Percentiles rank a stretch among this genome's conserved stretches.
Evolutionary conservation across 2,113 vertebrate species (phyloP).

Genomic region (Speoplatyrhinus poulsoni): DNA sequence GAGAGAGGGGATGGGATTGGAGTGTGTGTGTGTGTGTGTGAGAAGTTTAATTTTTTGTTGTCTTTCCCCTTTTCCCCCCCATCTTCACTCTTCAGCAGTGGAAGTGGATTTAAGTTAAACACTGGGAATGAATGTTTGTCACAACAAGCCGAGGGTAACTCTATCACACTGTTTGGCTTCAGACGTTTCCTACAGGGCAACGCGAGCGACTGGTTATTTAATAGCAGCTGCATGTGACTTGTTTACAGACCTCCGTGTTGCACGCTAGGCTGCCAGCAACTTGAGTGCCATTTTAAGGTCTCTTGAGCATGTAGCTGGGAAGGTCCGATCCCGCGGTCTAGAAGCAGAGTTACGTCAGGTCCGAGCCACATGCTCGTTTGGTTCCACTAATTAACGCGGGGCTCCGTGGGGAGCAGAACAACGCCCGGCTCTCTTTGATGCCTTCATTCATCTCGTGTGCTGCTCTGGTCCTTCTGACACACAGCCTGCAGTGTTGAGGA

Average conservation of each 20-base stretch:
- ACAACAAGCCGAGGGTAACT: slow-evolving; percentile 58
- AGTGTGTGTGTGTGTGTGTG: not conserved
- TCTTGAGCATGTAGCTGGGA: slow-evolving; percentile 61
- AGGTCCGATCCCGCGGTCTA: slow-evolving; percentile 52
- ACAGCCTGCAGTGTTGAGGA: slow-evolving; percentile 19
- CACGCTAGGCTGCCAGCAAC: slow-evolving; percentile 55
- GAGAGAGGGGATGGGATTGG: slow-evolving; percentile 36
- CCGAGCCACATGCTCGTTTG: slow-evolving; percentile 58
- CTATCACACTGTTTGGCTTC: slow-evolving; percentile 41
- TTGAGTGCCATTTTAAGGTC: slow-evolving; percentile 58
- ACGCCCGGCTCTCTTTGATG: slow-evolving; percentile 29
- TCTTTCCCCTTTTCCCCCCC: slow-evolving; percentile 36
- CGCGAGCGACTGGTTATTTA: slow-evolving; percentile 28
- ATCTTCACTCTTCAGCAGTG: slow-evolving; percentile 17
- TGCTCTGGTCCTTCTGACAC: slow-evolving; percentile 38
- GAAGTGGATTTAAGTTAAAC: slow-evolving; percentile 42
- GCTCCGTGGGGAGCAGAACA: slow-evolving; percentile 34
- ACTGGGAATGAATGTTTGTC: slow-evolving; percentile 31
- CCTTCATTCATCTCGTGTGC: slow-evolving; percentile 26
- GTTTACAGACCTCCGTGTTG: slow-evolving; percentile 26
- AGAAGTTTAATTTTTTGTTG: slow-evolving; percentile 30
- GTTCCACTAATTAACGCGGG: slow-evolving; percentile 61
- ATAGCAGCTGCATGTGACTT: slow-evolving; percentile 37
- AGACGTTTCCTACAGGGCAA: slow-evolving; percentile 16
- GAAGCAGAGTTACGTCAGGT: slow-evolving; percentile 70